phyloP scores from a whole-genome alignment of 2,888 invertebrate species.

The Bibio marci region DNA sequence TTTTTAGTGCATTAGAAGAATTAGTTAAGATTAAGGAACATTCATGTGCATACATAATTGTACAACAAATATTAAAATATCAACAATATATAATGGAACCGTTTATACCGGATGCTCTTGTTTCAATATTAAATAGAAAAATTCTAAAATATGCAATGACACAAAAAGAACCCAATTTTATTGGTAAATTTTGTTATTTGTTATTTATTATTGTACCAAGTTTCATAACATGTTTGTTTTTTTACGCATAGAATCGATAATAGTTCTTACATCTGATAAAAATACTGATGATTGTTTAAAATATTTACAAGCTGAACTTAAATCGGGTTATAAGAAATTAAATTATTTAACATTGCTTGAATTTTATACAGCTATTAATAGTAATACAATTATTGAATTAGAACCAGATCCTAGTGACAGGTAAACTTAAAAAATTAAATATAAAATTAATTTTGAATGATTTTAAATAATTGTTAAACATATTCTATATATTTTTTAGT shows the following conservation, averaged over 20 bases:
- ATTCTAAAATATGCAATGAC: constrained; percentile 21
- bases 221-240: too few species aligned
- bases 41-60: constrained; percentile 22
- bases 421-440: neutral
- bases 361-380: constrained; percentile 21
- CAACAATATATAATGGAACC: constrained; percentile 16
- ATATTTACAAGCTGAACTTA: constrained; percentile 20
- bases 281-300: constrained; percentile 17
- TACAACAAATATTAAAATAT: constrained; percentile 21
- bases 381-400: neutral
- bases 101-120: constrained; percentile 19
- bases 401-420: neutral
- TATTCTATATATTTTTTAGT: constrained; percentile 10
- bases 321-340: constrained; percentile 22
- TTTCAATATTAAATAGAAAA: constrained; percentile 19
- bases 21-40: constrained; percentile 24
- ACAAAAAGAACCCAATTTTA: constrained; percentile 23
- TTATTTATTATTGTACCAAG: neutral
- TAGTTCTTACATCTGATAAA: constrained; percentile 19
- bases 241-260: too few species aligned
- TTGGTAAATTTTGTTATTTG: constrained; percentile 14
- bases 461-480: neutral
- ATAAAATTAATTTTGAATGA: neutral
- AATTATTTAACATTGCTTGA: constrained; percentile 24
- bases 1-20: constrained; percentile 21